These are phyloP conservation scores for Nomada lathburiana DNA, from an alignment of 2,888 invertebrate genomes.

Conservation along the genomic window DNA sequence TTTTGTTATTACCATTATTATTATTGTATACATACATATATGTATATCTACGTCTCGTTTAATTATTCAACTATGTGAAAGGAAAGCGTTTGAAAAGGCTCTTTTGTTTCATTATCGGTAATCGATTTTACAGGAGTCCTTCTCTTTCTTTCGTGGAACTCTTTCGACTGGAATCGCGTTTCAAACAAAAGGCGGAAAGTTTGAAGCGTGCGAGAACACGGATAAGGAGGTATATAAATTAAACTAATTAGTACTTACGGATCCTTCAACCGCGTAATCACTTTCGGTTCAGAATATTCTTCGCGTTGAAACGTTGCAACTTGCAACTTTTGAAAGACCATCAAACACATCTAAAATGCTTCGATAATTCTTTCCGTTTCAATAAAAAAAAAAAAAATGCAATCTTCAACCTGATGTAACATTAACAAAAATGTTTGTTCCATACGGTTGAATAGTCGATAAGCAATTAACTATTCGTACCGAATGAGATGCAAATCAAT, in stretches of 20 bases:
- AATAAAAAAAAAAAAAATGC: too few relatives aligned
- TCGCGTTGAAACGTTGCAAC: background rate
- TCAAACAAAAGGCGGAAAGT: background rate
- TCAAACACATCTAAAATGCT: background rate
- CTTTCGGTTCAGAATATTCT: background rate
- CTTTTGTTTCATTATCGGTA: conserved; percentile 26
- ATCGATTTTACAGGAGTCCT: conserved; percentile 11
- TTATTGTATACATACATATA: conserved; percentile 2
- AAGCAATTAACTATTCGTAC: background rate
- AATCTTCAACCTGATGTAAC: background rate
- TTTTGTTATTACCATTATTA: background rate
- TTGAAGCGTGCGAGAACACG: conserved; percentile 8
- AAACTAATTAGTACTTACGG: conserved; percentile 12
- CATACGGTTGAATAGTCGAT: background rate
- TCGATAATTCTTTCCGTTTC: background rate
- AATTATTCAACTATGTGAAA: conserved; percentile 8
- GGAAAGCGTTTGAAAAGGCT: conserved; percentile 15
- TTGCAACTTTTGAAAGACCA: background rate
- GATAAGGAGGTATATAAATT: conserved; percentile 20
- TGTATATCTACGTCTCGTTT: background rate
- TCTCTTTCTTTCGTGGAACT: background rate
- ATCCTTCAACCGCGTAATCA: conserved; percentile 29
- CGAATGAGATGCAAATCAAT: background rate
- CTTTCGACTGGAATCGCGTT: conserved; percentile 17
- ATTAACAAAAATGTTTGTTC: background rate